A percentile compares a stretch with the other conserved stretches of the same genome.
These are phyloP conservation scores for Apostichopus californicus DNA, from an alignment of 35 echinoderm and acorn worm species.

Conservation along the genomic window DNA sequence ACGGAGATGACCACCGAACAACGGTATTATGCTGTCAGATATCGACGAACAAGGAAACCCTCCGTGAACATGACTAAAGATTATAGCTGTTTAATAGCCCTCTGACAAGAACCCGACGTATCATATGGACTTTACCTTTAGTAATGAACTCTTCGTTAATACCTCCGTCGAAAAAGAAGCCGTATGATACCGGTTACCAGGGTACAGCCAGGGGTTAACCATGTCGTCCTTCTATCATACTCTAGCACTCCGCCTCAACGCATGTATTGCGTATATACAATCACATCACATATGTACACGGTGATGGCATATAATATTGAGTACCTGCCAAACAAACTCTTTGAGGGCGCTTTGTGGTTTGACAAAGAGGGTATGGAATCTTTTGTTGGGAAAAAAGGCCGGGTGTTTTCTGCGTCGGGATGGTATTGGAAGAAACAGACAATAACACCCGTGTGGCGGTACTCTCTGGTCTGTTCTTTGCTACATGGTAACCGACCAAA, in stretches of 20 bases:
- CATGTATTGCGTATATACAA: too few relatives aligned
- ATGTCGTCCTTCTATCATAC: not conserved
- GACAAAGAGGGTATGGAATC: conserved; percentile 21
- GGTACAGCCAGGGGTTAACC: conserved; percentile 10
- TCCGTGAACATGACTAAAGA: not conserved
- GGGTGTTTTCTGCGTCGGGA: not conserved
- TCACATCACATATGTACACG: not conserved
- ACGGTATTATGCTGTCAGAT: not conserved
- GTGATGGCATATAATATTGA: not conserved
- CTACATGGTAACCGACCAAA: not conserved
- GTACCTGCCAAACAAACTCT: not conserved
- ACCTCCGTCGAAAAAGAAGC: not conserved
- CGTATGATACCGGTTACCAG: conserved; percentile 11
- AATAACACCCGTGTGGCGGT: not conserved
- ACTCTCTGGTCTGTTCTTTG: not conserved
- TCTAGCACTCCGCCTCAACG: too few relatives aligned
- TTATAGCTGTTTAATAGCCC: not conserved
- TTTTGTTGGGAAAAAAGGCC: not conserved
- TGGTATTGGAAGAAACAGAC: conserved; percentile 2
- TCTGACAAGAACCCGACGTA: not conserved
- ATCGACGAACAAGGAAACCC: not conserved
- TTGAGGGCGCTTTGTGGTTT: conserved; percentile 12
- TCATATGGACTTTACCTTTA: not conserved
- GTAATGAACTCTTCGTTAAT: not conserved
- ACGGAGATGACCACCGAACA: not conserved